These are phyloP conservation scores for Caenorhabditis briggsae DNA, from an alignment of 1,140 invertebrate genomes.

Conservation along the genomic window DNA sequence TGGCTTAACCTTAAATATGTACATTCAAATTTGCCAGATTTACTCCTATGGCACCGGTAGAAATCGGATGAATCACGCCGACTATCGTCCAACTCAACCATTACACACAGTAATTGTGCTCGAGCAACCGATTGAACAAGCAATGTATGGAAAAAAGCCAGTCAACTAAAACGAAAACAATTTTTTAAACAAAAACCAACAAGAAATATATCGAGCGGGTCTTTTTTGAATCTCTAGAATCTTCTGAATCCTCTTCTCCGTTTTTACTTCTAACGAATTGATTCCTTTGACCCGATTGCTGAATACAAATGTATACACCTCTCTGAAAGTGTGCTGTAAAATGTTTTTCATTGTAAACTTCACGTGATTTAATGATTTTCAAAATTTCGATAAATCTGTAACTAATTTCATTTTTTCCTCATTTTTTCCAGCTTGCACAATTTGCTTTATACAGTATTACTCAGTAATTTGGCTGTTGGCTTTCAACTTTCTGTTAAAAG, in stretches of 20 bases:
- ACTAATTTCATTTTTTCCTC: too few species aligned
- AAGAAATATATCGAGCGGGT: constrained; percentile 34
- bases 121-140: constrained; percentile 38
- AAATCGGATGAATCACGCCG: constrained; percentile 23
- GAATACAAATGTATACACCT: too few species aligned
- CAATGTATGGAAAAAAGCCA: constrained; percentile 50
- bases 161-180: not conserved
- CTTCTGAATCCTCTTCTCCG: not conserved
- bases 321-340: too few species aligned
- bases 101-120: constrained; percentile 26
- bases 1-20: not conserved
- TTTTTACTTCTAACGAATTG: too few species aligned
- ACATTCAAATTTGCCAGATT: not conserved
- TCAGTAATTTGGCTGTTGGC: too few species aligned
- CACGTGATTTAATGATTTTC: too few species aligned
- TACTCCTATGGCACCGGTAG: constrained; percentile 7
- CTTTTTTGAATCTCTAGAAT: constrained; percentile 27
- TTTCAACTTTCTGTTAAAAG: too few species aligned
- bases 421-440: too few species aligned
- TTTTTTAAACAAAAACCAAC: not conserved
- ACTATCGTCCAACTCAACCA: constrained; percentile 41
- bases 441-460: too few species aligned
- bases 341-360: too few species aligned
- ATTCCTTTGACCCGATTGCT: too few species aligned
- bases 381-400: too few species aligned